Conservation (phyloP, 2,888 invertebrate genomes). For the Eremobia ochroleuca region DNA sequence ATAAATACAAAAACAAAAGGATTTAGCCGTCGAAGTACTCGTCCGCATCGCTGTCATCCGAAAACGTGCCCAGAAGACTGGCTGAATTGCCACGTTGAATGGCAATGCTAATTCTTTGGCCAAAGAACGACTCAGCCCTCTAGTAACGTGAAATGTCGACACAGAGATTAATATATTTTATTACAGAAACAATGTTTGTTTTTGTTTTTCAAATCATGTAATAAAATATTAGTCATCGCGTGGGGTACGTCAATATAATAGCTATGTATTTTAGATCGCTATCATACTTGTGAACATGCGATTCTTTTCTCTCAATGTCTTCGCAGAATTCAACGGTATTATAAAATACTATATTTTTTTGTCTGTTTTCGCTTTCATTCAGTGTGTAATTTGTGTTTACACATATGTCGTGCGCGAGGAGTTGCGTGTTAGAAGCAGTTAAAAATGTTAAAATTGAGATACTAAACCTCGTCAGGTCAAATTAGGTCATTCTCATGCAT, state of each 20-base stretch:
- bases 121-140: no score
- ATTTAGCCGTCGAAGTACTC: no score
- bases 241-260: slow-evolving; percentile 35
- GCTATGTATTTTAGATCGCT: slow-evolving; percentile 48
- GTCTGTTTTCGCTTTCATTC: slow-evolving; percentile 50
- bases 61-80: no score
- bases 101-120: no score
- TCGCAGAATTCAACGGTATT: slow-evolving; percentile 40
- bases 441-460: slow-evolving; percentile 16
- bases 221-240: slow-evolving; percentile 32
- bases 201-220: background rate
- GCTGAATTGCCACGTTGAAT: no score
- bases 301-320: slow-evolving; percentile 41
- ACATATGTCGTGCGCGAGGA: slow-evolving; percentile 6
- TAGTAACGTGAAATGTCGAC: no score
- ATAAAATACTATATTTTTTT: slow-evolving; percentile 47
- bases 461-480: slow-evolving; percentile 1
- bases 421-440: slow-evolving; percentile 33
- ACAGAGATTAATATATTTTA: no score
- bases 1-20: no score
- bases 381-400: slow-evolving; percentile 2
- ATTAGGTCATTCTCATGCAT: background rate
- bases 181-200: background rate
- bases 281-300: slow-evolving; percentile 50
- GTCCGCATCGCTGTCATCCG: no score